Conservation (phyloP, 2,113 vertebrate species). For the Globicephala melas region DNA sequence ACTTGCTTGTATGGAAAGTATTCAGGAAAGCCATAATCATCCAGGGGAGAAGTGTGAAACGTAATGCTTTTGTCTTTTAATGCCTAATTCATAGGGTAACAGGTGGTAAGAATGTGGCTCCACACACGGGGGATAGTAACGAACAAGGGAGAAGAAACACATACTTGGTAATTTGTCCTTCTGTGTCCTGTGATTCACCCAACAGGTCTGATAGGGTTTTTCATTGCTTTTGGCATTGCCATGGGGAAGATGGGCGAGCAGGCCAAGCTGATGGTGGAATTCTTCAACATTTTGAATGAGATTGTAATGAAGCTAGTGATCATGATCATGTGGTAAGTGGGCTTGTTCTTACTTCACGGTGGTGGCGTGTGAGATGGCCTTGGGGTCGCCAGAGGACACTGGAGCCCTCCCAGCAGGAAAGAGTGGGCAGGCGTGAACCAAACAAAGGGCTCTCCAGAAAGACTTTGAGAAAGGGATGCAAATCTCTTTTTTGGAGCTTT, state of each 20-base stretch:
- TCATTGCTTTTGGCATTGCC: conserved; percentile 98
- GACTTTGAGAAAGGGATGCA: background rate
- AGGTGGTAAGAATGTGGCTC: background rate
- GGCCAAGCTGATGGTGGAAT: conserved; percentile 98
- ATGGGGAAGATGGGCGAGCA: conserved; percentile 99
- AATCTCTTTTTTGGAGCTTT: background rate
- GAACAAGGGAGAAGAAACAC: background rate
- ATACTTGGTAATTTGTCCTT: background rate
- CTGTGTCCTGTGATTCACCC: conserved; percentile 72
- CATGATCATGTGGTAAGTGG: conserved; percentile 99
- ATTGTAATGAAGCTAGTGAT: conserved; percentile 99
- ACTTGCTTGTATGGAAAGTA: background rate
- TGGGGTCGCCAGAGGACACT: background rate
- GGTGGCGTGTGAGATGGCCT: rapidly evolving
- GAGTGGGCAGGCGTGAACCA: background rate
- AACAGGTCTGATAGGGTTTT: conserved; percentile 98
- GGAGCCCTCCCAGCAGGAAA: background rate
- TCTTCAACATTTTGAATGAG: conserved; percentile 99
- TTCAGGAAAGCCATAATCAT: background rate
- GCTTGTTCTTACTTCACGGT: background rate
- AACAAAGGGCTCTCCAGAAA: background rate
- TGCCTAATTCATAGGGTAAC: background rate
- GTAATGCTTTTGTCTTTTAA: background rate
- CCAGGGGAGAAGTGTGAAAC: background rate
- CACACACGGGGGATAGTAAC: background rate